Evolutionary conservation across 2,113 vertebrate genomes (phyloP).

Genomic region (Nycticorax nycticorax): DNA sequence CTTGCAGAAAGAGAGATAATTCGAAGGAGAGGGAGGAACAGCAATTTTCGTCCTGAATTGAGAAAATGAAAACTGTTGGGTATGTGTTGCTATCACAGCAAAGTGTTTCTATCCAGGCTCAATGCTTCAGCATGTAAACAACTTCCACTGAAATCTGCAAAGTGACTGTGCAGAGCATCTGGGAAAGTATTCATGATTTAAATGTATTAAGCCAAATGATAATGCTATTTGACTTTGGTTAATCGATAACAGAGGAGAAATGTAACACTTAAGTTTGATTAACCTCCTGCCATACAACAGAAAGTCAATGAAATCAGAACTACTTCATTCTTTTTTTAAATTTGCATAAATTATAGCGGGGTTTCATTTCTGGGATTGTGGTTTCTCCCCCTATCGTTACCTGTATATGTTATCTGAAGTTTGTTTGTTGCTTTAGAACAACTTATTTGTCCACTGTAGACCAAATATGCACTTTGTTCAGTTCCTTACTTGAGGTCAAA

Average conservation of each 20-base stretch:
- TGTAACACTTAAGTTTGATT: background rate
- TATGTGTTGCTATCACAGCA: conserved; percentile 18
- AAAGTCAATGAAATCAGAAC: conserved; percentile 43
- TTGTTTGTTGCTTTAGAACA: conserved; percentile 40
- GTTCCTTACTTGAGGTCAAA: conserved; percentile 66
- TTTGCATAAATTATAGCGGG: background rate
- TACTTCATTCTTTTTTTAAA: background rate
- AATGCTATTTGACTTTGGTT: conserved; percentile 57
- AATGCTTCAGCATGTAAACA: conserved; percentile 35
- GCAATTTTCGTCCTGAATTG: conserved; percentile 4
- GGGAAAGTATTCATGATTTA: conserved; percentile 40
- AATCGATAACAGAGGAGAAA: conserved; percentile 49
- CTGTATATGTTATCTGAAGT: conserved; percentile 23
- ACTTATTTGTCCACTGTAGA: background rate
- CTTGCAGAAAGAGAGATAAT: background rate
- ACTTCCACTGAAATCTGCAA: conserved; percentile 14
- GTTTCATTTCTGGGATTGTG: background rate
- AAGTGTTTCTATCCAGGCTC: background rate
- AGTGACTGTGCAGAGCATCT: background rate
- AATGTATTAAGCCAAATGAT: conserved; percentile 37
- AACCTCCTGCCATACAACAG: conserved; percentile 9
- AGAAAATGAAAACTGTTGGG: conserved; percentile 35
- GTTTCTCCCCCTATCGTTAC: background rate
- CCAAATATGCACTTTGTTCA: conserved; percentile 72
- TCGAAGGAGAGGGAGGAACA: background rate